Evolutionary conservation across 2,797 vertebrate species (phyloP), one percentile per base, ranked within the genome.

Genomic region (Austrolebias charrua): DNA sequence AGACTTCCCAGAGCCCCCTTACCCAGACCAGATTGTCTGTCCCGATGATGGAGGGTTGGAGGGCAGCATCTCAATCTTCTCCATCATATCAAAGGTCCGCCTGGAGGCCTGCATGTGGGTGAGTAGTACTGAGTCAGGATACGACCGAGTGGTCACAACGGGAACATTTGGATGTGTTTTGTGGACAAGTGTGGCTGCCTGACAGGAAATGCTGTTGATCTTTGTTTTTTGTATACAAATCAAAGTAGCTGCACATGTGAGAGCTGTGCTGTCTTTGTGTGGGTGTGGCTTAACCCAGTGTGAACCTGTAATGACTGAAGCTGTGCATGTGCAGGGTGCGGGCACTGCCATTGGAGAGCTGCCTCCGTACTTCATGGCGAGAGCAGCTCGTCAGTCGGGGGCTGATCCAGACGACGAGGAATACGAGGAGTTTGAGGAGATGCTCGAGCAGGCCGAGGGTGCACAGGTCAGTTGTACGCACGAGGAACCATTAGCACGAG

Each of bases 101-200:
- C 92, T 98, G 85, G 97, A 99, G 85, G 98, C 97, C 88, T 99
- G 96, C 87, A 99, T 99, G 98, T 99, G 98, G 97, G 97, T 98
- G 92, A 96, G 97, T 90, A 60, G 7, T 6, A 11, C 33, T 28
- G 45, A 67, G 52, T 38, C 51, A 40, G 10, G 33, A 35, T 35
- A 2, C 33, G 10, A 9, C 33, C 9, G 33, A 35, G 24, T 24
- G 24, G 24, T 24, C 24, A 35, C 8, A 5, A 35, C 7, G 6
- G 2, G 33, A 35, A 35, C 10, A 9, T 35, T 7, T 35, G 33
- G 7, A 35, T 35, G 33, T 35, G 33, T 35, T 35, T 24, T 24
- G 24, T 24, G 24, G 24, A 24, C 24, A 24, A 24, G 24, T 33
- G 31, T 20, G 6, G n/a, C 13, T 29, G 35, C 54, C 38, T 24